These are phyloP conservation scores for Macrosiphum euphorbiae DNA, from an alignment of 2,888 invertebrate genomes.

Conservation along the genomic window DNA sequence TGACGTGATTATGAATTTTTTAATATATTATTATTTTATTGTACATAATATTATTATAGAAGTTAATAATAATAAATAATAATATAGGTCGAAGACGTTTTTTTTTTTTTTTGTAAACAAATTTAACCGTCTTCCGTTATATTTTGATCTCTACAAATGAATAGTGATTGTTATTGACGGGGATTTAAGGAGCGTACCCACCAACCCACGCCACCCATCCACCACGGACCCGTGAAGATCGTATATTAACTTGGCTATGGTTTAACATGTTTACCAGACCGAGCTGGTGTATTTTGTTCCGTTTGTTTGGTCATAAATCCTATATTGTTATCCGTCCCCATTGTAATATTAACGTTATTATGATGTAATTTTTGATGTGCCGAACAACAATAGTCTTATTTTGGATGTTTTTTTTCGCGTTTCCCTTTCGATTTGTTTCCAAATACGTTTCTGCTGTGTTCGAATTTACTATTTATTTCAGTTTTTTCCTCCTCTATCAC, in stretches of 20 bases:
- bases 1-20: background rate
- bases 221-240: background rate
- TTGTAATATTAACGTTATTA: slow-evolving; percentile 44
- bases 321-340: slow-evolving; percentile 21
- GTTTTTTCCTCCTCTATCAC: background rate
- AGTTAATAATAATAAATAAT: too few species aligned
- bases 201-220: background rate
- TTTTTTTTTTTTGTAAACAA: background rate
- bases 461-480: background rate
- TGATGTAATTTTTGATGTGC: slow-evolving; percentile 57
- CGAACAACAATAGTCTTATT: slow-evolving; percentile 34
- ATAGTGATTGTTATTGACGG: slow-evolving; percentile 29
- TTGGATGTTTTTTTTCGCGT: background rate
- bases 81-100: background rate
- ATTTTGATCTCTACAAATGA: background rate
- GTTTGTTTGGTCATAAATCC: slow-evolving; percentile 55
- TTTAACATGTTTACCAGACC: slow-evolving; percentile 58
- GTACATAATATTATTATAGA: too few species aligned
- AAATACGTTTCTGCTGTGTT: background rate
- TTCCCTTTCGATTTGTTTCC: background rate
- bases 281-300: slow-evolving; percentile 42
- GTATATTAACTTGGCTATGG: slow-evolving; percentile 50
- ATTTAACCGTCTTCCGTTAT: background rate
- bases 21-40: too few species aligned
- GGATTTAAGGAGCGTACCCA: slow-evolving; percentile 13